Evolutionary conservation across 2,888 invertebrate genomes (phyloP), one percentile per base, ranked within the genome.

Genomic region (Blastobasis lacticolella): DNA sequence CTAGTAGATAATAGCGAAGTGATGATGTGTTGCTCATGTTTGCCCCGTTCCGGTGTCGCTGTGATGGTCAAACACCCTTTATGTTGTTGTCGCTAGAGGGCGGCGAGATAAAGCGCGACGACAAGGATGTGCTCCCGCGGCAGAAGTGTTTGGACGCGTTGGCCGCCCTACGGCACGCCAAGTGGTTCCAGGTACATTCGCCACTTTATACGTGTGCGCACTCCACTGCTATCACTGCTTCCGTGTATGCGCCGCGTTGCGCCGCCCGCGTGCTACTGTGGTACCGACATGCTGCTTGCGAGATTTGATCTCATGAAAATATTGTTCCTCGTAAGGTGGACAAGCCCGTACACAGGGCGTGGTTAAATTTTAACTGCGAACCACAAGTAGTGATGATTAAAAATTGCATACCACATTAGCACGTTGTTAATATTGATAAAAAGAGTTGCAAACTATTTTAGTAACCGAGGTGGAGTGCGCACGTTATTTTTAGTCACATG

Each of bases 71-170:
- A 93, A 93, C 92, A 93, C 92, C 92, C 92, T 92, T 92, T 87
- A 78, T 83, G 82, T 86, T 84, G 84, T 86, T 87, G 88, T 85
- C 86, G 85, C 87, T 88, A 89, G 81, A 88, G 84, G 85, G 90
- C 78, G 91, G 88, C 88, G 85, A 89, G 88, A 89, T 86, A 89
- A 90, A 86, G 90, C 91, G 92, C 90, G 92, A 92, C 91, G 92
- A 92, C 91, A 93, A 93, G 90, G 98, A 98, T 91, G 94, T 97
- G 89, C 95, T 99, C 91, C 96, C 97, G 93, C 96, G 97, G 92
- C 96, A 97, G 92, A 97, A 97, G 92, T 99, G 99, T 94, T 95
- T 99, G 92, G 95, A 97, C 93, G 98, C 99, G 91, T 95, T 99
- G 91, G 98, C 99, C 91, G 97, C 97, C 90, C 95, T 99, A 90